Evolutionary conservation across 2,113 vertebrate species (phyloP).

Genomic region (Xiphias gladius): DNA sequence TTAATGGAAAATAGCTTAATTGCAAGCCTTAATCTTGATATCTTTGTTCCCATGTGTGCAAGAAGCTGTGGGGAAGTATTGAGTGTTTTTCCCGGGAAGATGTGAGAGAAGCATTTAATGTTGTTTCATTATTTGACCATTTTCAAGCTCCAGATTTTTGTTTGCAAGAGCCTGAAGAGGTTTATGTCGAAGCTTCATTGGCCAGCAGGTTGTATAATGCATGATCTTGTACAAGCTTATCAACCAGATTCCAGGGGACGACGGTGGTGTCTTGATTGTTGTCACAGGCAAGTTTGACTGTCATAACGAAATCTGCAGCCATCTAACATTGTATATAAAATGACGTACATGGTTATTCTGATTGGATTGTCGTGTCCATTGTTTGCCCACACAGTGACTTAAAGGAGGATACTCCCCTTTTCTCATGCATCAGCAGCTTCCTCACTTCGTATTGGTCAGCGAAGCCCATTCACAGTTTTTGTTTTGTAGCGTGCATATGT

Average conservation of each 20-base stretch:
- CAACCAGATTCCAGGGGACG: neutral
- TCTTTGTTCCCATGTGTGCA: constrained; percentile 11
- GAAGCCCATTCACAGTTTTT: constrained; percentile 55
- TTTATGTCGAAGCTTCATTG: constrained; percentile 11
- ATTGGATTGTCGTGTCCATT: constrained; percentile 1
- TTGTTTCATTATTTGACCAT: constrained; percentile 9
- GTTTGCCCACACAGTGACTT: constrained; percentile 3
- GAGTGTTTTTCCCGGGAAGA: constrained; percentile 15
- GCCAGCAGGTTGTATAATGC: neutral
- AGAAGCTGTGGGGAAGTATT: constrained; percentile 8
- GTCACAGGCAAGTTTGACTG: neutral
- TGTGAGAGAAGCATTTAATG: neutral
- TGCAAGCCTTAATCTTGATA: constrained; percentile 7
- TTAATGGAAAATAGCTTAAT: constrained; percentile 17
- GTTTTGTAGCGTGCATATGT: constrained; percentile 8
- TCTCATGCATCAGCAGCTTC: constrained; percentile 57
- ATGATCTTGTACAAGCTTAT: neutral
- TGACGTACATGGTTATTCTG: neutral
- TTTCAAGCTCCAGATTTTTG: neutral
- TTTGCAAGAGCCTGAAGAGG: neutral
- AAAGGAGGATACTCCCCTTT: constrained; percentile 34
- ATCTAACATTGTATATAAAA: neutral
- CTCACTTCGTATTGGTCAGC: constrained; percentile 55
- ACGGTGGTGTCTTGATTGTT: neutral
- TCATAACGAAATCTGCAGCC: neutral